Conservation (phyloP, 2,888 invertebrate genomes). For the Caenorhabditis sp. region DNA sequence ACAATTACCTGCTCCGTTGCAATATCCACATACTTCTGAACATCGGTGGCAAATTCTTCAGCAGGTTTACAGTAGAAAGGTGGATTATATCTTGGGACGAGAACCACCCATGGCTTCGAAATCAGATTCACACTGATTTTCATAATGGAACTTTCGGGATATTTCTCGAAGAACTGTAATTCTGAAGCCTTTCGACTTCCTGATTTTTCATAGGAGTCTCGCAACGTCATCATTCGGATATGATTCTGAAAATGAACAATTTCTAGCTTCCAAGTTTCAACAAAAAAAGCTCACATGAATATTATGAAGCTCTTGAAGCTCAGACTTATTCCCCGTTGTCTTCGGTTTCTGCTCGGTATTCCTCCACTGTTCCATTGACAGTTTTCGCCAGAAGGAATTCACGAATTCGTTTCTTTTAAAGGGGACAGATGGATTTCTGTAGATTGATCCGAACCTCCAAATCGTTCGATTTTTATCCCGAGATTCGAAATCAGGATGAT, state of each 20-base stretch:
- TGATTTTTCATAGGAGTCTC: conserved; percentile 56
- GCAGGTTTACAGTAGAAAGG: conserved; percentile 75
- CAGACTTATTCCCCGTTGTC: conserved; percentile 15
- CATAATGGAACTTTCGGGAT: conserved; percentile 53
- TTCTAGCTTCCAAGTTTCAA: too few relatives aligned
- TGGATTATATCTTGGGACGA: conserved; percentile 76
- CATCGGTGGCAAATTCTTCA: conserved; percentile 75
- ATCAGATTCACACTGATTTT: conserved; percentile 56
- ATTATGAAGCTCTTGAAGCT: conserved; percentile 53
- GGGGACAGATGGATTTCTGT: conserved; percentile 81
- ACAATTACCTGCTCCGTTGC: conserved; percentile 68
- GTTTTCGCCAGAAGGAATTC: conserved; percentile 68
- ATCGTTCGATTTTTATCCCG: conserved; percentile 51
- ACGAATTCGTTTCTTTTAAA: conserved; percentile 66
- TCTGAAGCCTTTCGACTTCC: conserved; percentile 42
- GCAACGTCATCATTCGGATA: conserved; percentile 62
- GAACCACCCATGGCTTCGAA: conserved; percentile 67
- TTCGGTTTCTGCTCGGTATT: conserved; percentile 45
- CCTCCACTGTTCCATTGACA: conserved; percentile 75
- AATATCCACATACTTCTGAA: conserved; percentile 77
- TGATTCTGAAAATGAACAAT: conserved; percentile 39
- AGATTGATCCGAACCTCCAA: conserved; percentile 70
- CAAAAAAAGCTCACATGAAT: conserved; percentile 54
- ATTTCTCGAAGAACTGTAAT: conserved; percentile 51
- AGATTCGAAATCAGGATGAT: conserved; percentile 76